A percentile compares a stretch with the other conserved stretches of the same genome.
phyloP scores from a whole-genome alignment of 1,140 invertebrate species.

The Trinorchestia longiramus region DNA sequence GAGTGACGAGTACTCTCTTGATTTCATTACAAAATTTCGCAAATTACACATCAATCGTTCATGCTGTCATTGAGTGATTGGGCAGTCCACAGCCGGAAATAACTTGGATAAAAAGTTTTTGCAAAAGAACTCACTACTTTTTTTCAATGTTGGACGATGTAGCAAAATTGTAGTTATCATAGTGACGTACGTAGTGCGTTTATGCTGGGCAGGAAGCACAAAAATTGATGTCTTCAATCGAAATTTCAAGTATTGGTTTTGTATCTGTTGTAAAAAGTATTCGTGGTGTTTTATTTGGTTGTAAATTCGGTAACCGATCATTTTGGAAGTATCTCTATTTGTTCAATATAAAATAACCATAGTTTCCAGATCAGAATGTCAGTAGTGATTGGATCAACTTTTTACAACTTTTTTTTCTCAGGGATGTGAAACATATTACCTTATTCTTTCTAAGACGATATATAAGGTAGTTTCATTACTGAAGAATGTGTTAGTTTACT shows the following conservation, averaged over 20 bases:
- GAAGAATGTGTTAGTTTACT: no score
- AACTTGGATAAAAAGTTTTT: not conserved
- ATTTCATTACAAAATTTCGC: not conserved
- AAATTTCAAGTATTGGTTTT: not conserved
- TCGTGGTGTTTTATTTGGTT: not conserved
- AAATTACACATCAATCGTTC: not conserved
- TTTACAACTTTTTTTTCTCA: not conserved
- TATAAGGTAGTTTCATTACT: not conserved
- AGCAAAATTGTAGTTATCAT: not conserved
- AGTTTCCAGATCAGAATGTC: not conserved
- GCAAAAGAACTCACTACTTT: not conserved
- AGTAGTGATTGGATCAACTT: not conserved
- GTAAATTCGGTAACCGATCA: not conserved
- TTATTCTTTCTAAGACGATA: not conserved
- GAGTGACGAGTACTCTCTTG: no score
- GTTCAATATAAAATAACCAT: not conserved
- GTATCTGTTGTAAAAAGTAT: not conserved
- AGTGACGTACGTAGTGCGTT: no score
- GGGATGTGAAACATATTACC: not conserved
- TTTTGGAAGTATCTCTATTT: not conserved
- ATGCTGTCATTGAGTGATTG: not conserved
- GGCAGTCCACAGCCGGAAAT: not conserved
- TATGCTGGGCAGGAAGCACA: no score
- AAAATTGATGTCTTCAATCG: not conserved
- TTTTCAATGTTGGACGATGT: not conserved